Conservation (phyloP, 2,113 vertebrate species). For the Ptyas mucosa region DNA sequence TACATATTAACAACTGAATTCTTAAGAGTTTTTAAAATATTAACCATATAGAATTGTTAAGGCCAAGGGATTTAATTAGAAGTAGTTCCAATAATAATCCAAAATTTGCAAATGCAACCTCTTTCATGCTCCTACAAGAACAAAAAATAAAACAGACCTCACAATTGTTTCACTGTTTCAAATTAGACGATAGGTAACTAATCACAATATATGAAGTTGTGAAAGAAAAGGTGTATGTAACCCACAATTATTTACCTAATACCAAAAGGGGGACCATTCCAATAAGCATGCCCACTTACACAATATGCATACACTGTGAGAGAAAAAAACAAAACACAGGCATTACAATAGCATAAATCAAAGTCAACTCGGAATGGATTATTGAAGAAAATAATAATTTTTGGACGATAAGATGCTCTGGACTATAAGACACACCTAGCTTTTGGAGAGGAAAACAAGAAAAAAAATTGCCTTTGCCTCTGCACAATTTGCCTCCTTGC, state of each 20-base stretch:
- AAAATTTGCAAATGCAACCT: not conserved
- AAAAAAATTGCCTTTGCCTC: too few species aligned
- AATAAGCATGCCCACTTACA: not conserved
- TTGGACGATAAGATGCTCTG: too few species aligned
- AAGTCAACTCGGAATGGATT: not conserved
- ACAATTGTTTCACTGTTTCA: not conserved
- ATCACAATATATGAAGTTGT: not conserved
- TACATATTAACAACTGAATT: slow-evolving; percentile 37
- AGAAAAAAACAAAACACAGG: not conserved
- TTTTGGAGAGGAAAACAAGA: too few species aligned
- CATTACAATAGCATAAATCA: not conserved
- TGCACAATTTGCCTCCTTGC: too few species aligned
- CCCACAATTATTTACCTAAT: not conserved
- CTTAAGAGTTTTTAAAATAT: slow-evolving; percentile 21
- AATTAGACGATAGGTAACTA: not conserved
- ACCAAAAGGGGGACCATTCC: not conserved
- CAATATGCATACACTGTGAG: not conserved
- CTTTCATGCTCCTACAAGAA: not conserved
- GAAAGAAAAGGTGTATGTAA: not conserved
- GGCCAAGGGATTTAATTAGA: not conserved
- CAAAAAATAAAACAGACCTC: not conserved
- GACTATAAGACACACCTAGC: too few species aligned
- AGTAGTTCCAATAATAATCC: not conserved
- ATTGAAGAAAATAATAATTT: not conserved
- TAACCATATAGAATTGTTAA: slow-evolving; percentile 2